Conservation (phyloP, 2,888 invertebrate genomes). For the Aporophyla nigra region DNA sequence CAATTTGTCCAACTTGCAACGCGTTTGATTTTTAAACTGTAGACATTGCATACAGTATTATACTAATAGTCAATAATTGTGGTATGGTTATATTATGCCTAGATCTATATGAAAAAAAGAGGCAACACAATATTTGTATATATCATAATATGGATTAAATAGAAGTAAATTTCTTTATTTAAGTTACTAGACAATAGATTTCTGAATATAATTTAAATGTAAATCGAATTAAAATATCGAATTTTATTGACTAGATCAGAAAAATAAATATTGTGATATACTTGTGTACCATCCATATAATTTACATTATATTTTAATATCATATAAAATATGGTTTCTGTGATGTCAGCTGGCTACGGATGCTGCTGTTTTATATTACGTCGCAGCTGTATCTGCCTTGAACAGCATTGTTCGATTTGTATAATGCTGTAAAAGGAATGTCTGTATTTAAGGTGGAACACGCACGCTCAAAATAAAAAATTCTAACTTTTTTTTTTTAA, state of each 20-base stretch:
- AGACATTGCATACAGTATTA: slow-evolving; percentile 37
- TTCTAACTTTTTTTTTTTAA: too few relatives aligned
- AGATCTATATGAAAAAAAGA: slow-evolving; percentile 71
- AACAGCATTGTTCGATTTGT: slow-evolving; percentile 34
- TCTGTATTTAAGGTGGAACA: too few relatives aligned
- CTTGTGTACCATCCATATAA: slow-evolving; percentile 67
- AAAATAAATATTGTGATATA: slow-evolving; percentile 72
- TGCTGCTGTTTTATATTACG: slow-evolving; percentile 28
- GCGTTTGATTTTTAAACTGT: slow-evolving; percentile 56
- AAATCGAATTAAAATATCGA: slow-evolving; percentile 65
- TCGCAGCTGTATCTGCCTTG: slow-evolving; percentile 18
- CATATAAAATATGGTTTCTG: slow-evolving; percentile 54
- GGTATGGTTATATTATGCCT: slow-evolving; percentile 68
- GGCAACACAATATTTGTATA: slow-evolving; percentile 65
- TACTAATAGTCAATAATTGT: slow-evolving; percentile 45
- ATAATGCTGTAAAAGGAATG: slow-evolving; percentile 19
- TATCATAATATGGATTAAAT: slow-evolving; percentile 48
- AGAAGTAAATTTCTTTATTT: slow-evolving; percentile 56
- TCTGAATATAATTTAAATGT: slow-evolving; percentile 57
- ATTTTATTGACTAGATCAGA: slow-evolving; percentile 78
- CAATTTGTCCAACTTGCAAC: slow-evolving; percentile 74
- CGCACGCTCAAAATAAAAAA: too few relatives aligned
- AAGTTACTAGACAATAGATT: slow-evolving; percentile 58
- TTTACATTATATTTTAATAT: slow-evolving; percentile 54
- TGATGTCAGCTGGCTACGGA: slow-evolving; percentile 48